Evolutionary conservation across 2,113 vertebrate species (phyloP), one percentile per base, ranked within the genome.

Genomic region (Ibidorhyncha struthersii): DNA sequence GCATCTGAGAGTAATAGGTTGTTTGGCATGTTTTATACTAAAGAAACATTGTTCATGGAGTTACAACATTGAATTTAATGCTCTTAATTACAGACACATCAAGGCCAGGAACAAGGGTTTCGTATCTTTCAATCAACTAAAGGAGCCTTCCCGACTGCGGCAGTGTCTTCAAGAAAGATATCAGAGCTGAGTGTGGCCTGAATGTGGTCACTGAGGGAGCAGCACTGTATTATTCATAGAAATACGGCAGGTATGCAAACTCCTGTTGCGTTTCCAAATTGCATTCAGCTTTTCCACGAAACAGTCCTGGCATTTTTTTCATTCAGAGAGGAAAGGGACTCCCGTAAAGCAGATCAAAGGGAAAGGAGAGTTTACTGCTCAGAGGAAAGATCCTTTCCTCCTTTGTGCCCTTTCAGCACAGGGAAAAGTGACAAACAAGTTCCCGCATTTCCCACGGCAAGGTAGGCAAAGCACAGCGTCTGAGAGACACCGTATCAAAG

Each of bases 111-210:
- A 83, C 43, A 83, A 86, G 80, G 38, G 32, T 72, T 93, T 94
- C 41, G 4, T 97, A 95, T 97, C 95, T 95, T 93, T 92, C 82
- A 38, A 95, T 97, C 97, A 95, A 36, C 59, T 74, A 22, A 59
- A 92, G 95, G 95, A 94, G 90, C 55, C 97, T 94, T 92, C 52
- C 80, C 69, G 94, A 93, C 96, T 96, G 92, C 69, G 27, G 50
- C 34, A 89, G 38, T 47, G 52, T 71, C 86, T 86, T 88, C 71
- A 52, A 34, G 86, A 83, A 70, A 89, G 95, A 74, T 92, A 94
- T 9, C 45, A 55, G 47, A 86, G 69, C 38, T 52, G 38, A 90
- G 58, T 23, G 82, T 66, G 93, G 76, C 63, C 62, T 94, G 90
- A 32, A 61, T 52, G 91, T 66, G 79, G 95, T 83, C 8, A 7